Base-by-base conservation (phyloP, 2,888 invertebrate species). In the Drosophila borealis region DNA sequence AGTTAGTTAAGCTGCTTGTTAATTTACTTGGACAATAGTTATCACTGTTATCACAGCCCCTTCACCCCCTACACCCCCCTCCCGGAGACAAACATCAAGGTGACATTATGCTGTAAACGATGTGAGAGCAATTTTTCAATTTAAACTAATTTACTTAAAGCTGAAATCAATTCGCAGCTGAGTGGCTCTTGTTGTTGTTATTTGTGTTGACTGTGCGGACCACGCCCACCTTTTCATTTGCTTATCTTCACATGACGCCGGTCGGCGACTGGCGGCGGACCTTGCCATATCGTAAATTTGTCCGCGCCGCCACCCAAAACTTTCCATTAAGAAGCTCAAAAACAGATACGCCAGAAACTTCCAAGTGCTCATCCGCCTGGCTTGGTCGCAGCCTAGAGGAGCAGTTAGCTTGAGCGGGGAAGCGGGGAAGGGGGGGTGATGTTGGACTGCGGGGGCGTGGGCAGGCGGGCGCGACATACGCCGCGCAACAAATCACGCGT, bases 271-370 rank as follows among this genome's bases (percentile, higher is more conserved):
- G 74, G 48, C 34, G 29, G 21, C 72, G 60, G 57, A 77, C 54
- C 62, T 57, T 46, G 65, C 55, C 78, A 62, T 68, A 82, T 86
- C 83, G 89, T 83, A 83, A 83, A 83, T 83, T 83, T 75, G 41
- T 51, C 49, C 49, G 70, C 45, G 4, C 66, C 45, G 4, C 66
- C 68, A 36, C 48, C 74, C 63, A 68, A 80, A 84, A 88, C 83
- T 88, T 84, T 84, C 83, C 87, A 88, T 86, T 88, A 88, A 84
- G 83, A 88, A 84, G 81, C 89, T 84, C 83, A 84, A 83, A 88
- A 84, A 84, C 83, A 84, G 83, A 84, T 83, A 86, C 75, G 81
- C 81, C 75, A 54, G 75, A 78, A 87, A 88, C 73, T 86, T 84
- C 62, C 86, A 70, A 88, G 80, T 85, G 78, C 78, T 74, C 68